Conservation (phyloP, 2,888 invertebrate genomes). For the Eudasyphora cyanicolor region DNA sequence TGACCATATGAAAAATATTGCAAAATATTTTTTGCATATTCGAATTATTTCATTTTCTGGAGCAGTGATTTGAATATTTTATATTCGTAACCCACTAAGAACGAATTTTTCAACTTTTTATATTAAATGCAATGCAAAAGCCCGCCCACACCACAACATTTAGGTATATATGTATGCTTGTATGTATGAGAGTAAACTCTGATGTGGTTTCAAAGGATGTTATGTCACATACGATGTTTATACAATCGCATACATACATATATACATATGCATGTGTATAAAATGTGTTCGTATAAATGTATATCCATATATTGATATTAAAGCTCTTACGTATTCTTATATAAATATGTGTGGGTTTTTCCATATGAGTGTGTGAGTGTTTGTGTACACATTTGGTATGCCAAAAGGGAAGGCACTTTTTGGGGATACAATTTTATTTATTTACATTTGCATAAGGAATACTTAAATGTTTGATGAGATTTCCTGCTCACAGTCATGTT, state of each 20-base stretch:
- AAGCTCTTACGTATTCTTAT: too few relatives aligned
- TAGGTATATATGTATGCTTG: neutral
- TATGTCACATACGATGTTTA: neutral
- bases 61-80: too few relatives aligned
- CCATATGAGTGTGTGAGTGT: neutral
- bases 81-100: too few relatives aligned
- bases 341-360: neutral
- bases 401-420: neutral
- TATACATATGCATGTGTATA: too few relatives aligned
- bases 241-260: neutral
- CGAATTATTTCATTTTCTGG: too few relatives aligned
- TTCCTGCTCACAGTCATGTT: neutral
- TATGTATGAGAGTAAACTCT: neutral
- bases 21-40: too few relatives aligned
- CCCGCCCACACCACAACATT: too few relatives aligned
- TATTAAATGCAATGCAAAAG: too few relatives aligned
- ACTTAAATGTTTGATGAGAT: neutral
- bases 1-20: too few relatives aligned
- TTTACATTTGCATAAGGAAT: neutral
- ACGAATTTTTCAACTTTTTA: too few relatives aligned
- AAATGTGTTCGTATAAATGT: too few relatives aligned
- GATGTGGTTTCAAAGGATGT: conserved; percentile 9
- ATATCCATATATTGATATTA: neutral
- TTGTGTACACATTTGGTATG: neutral
- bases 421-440: neutral